Evolutionary conservation across 2,888 invertebrate species (phyloP).

Genomic region (Cancer borealis): DNA sequence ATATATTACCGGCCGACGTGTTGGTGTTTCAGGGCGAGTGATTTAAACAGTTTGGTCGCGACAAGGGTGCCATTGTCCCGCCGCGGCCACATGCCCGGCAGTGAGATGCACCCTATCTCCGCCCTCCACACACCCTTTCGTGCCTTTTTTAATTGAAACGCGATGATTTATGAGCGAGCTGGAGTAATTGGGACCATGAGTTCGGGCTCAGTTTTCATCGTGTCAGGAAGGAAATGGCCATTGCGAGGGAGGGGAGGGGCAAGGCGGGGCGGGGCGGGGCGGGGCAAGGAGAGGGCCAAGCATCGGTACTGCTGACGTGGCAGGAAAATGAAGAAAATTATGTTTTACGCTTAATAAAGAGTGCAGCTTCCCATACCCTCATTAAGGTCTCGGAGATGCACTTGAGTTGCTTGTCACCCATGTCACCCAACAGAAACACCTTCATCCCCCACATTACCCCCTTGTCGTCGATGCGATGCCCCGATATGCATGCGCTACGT

Average conservation of each 20-base stretch:
- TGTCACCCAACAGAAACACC: not conserved
- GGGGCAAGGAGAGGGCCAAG: not conserved
- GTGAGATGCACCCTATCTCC: constrained; percentile 56
- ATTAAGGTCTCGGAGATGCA: not conserved
- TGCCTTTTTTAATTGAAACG: constrained; percentile 40
- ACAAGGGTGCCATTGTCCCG: constrained; percentile 61
- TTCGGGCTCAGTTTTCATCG: constrained; percentile 50
- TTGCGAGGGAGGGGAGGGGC: not conserved
- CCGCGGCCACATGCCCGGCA: constrained; percentile 42
- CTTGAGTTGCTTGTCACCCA: not conserved
- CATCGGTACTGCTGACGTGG: not conserved
- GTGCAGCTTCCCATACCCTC: not conserved
- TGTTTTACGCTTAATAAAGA: not conserved
- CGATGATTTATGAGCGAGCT: constrained; percentile 53
- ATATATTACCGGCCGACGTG: constrained; percentile 59
- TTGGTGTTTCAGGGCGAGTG: constrained; percentile 66
- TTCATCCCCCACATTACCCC: not conserved
- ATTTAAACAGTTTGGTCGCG: constrained; percentile 63
- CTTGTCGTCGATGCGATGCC: not conserved
- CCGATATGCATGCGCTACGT: not conserved
- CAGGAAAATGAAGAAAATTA: not conserved
- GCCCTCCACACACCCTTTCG: constrained; percentile 48
- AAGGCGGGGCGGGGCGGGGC: not conserved
- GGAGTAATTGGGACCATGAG: constrained; percentile 34
- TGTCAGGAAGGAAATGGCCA: constrained; percentile 23